Base-by-base conservation (phyloP, 2,113 vertebrate genomes). In the Melanerpes aurifrons region DNA sequence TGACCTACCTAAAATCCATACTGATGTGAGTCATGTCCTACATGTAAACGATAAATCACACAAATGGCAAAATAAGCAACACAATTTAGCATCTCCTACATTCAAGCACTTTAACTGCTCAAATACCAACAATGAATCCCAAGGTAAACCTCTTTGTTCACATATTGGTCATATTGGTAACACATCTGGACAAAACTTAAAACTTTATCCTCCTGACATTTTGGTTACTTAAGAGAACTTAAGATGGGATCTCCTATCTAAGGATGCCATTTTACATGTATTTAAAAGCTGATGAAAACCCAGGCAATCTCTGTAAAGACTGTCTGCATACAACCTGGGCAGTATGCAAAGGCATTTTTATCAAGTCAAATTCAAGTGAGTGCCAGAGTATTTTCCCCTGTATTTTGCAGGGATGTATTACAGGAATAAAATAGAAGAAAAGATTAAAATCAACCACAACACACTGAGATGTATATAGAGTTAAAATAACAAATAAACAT, bases 1-100 rank as follows among this genome's bases (percentile, higher is more conserved):
- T 86, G 75, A 95, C 91, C 61, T 76, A 68, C 28, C 35, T 58
- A 92, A 93, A 95, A 82, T 26, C 40, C 71, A 82, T 47, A 67
- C 0, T 13, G 63, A 67, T 59, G 7, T 66, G 59, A 89, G 50
- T 21, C 45, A 35, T 63, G 35, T 19, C 71, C 40, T 50, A 59
- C 53, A 31, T 1, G 10, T 26, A 82, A 11, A 12, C n/a, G 81
- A 69, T 24, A 58, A 37, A 63, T 32, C 21, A 47, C 37, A 53
- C 29, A 17, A 35, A 82, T 74, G 37, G 47, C 28, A 59, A 82
- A 95, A 48, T 6, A 28, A 63, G 0, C 43, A 87, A 84, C 11
- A 2, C 8, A 50, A 70, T 28, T 57, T 17, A 54, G 20, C 20
- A 53, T 17, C 28, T 75, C 29, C 53, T 70, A 2, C 13, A 31